Evolutionary conservation across 2,113 vertebrate genomes (phyloP), one percentile per base, ranked within the genome.

Genomic region (Catharus bicknelli): DNA sequence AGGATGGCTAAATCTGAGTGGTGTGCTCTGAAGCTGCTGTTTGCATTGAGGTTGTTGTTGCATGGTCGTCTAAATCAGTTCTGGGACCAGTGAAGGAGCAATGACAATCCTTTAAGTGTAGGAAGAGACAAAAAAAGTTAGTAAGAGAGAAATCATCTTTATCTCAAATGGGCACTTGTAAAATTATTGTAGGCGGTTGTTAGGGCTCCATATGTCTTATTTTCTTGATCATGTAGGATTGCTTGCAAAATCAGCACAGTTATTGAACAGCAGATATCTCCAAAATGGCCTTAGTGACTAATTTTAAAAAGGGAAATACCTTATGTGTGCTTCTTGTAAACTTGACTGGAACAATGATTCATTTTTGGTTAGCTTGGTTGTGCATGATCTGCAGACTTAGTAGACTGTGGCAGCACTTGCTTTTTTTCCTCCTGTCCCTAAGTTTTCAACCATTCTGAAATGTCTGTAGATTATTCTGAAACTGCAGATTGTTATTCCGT

Each of bases 241-340:
- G 42, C 58, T 87, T 84, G 73, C 34, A 91, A 90, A 86, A 88
- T 36, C 57, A 62, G 47, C 38, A n/a, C 25, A 83, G 78, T 80
- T 47, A n/a, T 72, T 57, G 77, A 85, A 51, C 59, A 87, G 72
- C 58, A 77, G 22, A 12, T 66, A 53, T 32, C 30, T 83, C 54
- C 45, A 58, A 88, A 92, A 68, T 70, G 36, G 66, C 40, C 18
- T 69, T n/a, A n/a, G 15, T 90, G 75, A 88, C 53, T 82, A 30
- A 61, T 58, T 89, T 94, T 70, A 40, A 57, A 95, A 95, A 78
- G 61, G 66, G 54, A 94, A 90, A 53, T 92, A 72, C 76, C 50
- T 62, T 59, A 27, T 42, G 43, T 36, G 13, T 62, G 10, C 20
- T 72, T 88, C n/a, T 9, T 38, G 29, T 72, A 42, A 84, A 86